Evolutionary conservation across 1,140 invertebrate genomes (phyloP).

Genomic region (Nasonia longicornis): DNA sequence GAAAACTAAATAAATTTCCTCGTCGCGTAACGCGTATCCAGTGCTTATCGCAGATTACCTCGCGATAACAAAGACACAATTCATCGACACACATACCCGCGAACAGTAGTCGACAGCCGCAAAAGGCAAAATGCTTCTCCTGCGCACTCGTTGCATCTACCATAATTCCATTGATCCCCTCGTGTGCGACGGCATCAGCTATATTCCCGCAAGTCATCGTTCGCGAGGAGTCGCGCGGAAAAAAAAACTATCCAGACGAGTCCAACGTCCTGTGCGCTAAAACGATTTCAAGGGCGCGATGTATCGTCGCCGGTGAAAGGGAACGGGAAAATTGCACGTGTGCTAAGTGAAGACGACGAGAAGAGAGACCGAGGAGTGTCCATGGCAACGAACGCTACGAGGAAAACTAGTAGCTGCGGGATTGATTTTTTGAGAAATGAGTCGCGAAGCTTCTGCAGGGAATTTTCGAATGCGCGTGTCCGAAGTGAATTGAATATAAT

Average conservation of each 20-base stretch:
- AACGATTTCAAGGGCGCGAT: constrained; percentile 17
- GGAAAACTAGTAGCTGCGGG: neutral
- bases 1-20: neutral
- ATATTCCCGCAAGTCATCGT: neutral
- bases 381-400: neutral
- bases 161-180: neutral
- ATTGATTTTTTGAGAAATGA: neutral
- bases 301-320: constrained; percentile 8
- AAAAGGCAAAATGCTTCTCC: neutral
- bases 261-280: constrained; percentile 22
- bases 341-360: neutral
- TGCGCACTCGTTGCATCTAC: neutral
- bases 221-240: neutral
- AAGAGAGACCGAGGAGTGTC: neutral
- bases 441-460: too few species aligned
- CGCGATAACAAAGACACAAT: neutral
- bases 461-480: too few species aligned
- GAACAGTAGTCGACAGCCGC: too few species aligned
- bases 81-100: neutral
- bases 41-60: neutral
- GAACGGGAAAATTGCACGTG: constrained; percentile 10
- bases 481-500: too few species aligned
- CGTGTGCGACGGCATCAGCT: neutral
- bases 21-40: neutral
- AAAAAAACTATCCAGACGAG: neutral